Percentiles rank a stretch among this genome's conserved stretches.
Evolutionary conservation across 2,888 invertebrate species (phyloP).

Genomic region (Cerastis rubricosa): DNA sequence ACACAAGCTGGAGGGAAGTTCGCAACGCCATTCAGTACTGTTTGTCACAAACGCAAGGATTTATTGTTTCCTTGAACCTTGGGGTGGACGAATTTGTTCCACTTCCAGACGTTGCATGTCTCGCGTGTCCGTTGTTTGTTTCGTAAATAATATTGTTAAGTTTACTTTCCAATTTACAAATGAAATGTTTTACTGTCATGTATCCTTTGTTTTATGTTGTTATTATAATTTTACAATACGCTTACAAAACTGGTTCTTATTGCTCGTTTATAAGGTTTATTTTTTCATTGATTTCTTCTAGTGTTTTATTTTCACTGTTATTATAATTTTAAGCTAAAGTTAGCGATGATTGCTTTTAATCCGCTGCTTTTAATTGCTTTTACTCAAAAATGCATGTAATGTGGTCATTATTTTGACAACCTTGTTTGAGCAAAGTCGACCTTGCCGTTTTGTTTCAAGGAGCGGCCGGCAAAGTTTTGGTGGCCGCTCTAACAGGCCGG

Average conservation of each 20-base stretch:
- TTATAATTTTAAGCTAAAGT: background rate
- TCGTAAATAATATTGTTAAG: background rate
- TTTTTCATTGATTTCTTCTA: background rate
- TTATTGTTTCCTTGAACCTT: constrained; percentile 50
- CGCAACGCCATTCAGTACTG: constrained; percentile 34
- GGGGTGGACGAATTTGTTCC: constrained; percentile 45
- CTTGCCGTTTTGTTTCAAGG: no score
- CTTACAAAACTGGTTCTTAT: background rate
- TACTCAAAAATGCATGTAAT: no score
- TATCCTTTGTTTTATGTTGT: background rate
- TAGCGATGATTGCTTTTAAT: background rate
- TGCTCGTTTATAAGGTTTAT: background rate
- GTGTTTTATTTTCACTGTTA: background rate
- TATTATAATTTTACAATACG: background rate
- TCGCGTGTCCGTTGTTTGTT: background rate
- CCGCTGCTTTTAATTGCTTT: no score
- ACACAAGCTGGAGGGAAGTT: constrained; percentile 33
- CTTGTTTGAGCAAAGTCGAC: no score
- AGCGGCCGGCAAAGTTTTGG: no score
- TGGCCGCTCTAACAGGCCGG: no score
- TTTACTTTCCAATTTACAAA: background rate
- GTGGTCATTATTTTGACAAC: no score
- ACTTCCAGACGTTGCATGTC: constrained; percentile 14
- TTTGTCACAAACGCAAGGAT: constrained; percentile 42
- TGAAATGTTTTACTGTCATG: constrained; percentile 2